Evolutionary conservation across 64 coral and sea anemone species (phyloP).

Genomic region (Acropora yongei): DNA sequence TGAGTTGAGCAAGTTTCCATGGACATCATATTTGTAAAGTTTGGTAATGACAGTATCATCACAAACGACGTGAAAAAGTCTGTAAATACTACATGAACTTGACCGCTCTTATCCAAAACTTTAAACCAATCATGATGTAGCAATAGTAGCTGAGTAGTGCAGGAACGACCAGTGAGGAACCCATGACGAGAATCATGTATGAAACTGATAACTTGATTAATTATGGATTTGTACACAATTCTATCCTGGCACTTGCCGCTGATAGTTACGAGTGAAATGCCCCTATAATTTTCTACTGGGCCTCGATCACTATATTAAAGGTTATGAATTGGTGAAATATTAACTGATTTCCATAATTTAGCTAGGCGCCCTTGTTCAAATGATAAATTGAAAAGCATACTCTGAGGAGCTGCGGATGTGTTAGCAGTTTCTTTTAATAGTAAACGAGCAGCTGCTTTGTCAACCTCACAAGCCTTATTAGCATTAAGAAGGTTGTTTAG

Average conservation of each 20-base stretch:
- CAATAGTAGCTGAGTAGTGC: conserved; percentile 61
- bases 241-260: neutral
- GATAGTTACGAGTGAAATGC: neutral
- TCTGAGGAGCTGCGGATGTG: neutral
- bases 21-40: neutral
- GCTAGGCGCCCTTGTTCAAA: neutral
- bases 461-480: conserved; percentile 14
- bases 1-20: neutral
- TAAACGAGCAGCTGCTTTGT: neutral
- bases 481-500: neutral
- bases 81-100: neutral
- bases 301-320: neutral
- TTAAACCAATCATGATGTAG: conserved; percentile 62
- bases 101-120: conserved; percentile 24
- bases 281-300: neutral
- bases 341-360: neutral
- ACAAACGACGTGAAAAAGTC: too few species aligned
- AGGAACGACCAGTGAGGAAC: conserved; percentile 37
- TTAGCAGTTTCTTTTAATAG: neutral
- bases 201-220: conserved; percentile 25
- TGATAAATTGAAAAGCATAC: neutral
- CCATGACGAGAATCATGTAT: conserved; percentile 55
- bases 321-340: neutral
- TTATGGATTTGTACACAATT: neutral
- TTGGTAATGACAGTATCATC: too few species aligned